phyloP scores from a whole-genome alignment of 1,140 invertebrate species.

The Nasonia longicornis region DNA sequence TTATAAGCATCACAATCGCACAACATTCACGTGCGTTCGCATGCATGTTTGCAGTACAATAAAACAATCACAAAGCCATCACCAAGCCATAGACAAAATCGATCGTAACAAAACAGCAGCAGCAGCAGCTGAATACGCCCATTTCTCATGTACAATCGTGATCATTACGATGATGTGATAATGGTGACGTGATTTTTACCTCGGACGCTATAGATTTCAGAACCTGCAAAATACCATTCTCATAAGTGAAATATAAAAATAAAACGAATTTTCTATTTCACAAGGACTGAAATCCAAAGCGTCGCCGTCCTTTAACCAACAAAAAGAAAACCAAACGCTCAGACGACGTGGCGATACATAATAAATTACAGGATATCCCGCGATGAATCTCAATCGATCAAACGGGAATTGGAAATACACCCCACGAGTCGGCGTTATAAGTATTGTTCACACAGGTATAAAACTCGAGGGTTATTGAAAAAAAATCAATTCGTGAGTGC shows the following conservation, averaged over 20 bases:
- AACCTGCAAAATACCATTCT: conserved; percentile 3
- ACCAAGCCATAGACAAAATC: conserved; percentile 28
- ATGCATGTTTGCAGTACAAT: not conserved
- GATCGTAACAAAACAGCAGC: not conserved
- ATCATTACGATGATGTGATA: conserved; percentile 11
- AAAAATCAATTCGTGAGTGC: not conserved
- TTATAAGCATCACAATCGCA: not conserved
- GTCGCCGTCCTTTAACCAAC: not conserved
- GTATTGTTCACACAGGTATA: not conserved
- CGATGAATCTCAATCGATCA: no score
- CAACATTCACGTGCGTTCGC: not conserved
- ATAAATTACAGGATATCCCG: no score
- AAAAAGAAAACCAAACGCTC: not conserved
- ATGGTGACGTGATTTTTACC: not conserved
- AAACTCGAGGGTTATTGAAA: not conserved
- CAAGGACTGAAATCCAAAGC: not conserved
- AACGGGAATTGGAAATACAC: no score
- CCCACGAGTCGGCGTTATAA: no score
- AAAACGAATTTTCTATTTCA: no score
- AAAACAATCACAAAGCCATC: conserved; percentile 9
- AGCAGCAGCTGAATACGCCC: not conserved
- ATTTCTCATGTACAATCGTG: not conserved
- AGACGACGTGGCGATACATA: no score
- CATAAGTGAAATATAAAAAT: no score
- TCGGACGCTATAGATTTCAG: not conserved